Base-by-base conservation (phyloP, 2,888 invertebrate genomes). In the Sabellastarte sp. region DNA sequence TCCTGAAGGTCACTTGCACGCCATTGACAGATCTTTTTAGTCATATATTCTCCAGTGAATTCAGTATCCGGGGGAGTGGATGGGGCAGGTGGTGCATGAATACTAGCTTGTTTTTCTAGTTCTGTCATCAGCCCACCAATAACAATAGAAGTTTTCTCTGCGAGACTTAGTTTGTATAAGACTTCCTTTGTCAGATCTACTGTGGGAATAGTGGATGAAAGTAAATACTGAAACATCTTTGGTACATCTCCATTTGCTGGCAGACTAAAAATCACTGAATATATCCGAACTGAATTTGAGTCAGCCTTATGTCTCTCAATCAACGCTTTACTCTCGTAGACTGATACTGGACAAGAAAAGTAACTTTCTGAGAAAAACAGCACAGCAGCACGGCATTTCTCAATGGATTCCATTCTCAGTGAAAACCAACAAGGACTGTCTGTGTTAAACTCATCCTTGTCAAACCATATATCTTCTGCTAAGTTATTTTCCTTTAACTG, bases 401-500 rank as follows among this genome's bases (percentile, higher is more conserved):
- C 82, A 10, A 76, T 78, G 1, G 81, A 77, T 66, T 82, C 82
- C 77, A 82, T 76, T n/a, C 82, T 65, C 61, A 75, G 57, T 2
- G 80, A 79, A 66, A 81, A 81, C 82, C 82, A 82, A 60, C 78
- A 77, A 2, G 82, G 80, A 63, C 76, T 80, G 66, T 79, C 81
- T 1, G 77, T 80, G 61, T 74, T 76, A 41, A 75, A 75, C 65
- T 82, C 82, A 68, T 82, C 81, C 63, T 79, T 80, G 64, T 82
- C 82, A 71, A 82, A 81, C 82, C 82, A 82, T 33, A 82, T 76
- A 65, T 81, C 81, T 57, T 81, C 82, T 5, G 80, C 77, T 28
- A 82, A 66, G 60, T 80, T 80, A 63, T 81, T 81, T 63, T 81
- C 80, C 60, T 82, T 82, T 32, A 82, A 66, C 61, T 82, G 81